Base-by-base conservation (phyloP, 1,140 invertebrate genomes). In the Epicauta chinensis region DNA sequence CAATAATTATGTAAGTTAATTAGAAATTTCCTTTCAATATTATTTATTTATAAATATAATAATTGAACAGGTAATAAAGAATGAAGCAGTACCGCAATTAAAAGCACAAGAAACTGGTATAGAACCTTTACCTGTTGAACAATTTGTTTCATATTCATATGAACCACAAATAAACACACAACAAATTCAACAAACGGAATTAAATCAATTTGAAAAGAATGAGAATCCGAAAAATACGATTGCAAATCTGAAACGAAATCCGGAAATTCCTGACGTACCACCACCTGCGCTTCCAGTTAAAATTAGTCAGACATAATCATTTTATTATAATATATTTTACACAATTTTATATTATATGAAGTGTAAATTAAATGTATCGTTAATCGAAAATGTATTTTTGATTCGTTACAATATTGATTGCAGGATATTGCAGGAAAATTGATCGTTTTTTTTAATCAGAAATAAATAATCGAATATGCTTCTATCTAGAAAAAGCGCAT, bases 241-340 rank as follows among this genome's bases (percentile, higher is more conserved):
- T 10, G 46, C 46, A 1, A 49, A 49, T 32, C 15, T 49, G 36
- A 49, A 49, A 40, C 11, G 46, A 49, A 49, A 49, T 16, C 46
- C 46, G 6, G 16, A 49, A n/a, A 49, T 49, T 31, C 46, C 46
- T 2, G 46, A 49, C 13, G 46, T 49, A 2, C 35, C 35, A 40
- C 46, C 46, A 15, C 46, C 46, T 40, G 36, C 46, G 2, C 17
- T 49, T 38, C 46, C 46, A 7, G 38, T 37, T 14, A 32, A 34
- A 47, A 47, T 30, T 15, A 37, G 23, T 23, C 23, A 23, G 23
- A 7, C 23, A 23, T 23, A 23, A 23, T 23, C n/a, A n/a, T n/a
- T n/a, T n/a, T n/a, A n/a, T n/a, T n/a, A n/a, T n/a, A n/a, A n/a
- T n/a, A n/a, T n/a, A n/a, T n/a, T n/a, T n/a, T n/a, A n/a, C n/a